Percentiles rank a stretch among this genome's conserved stretches.
Evolutionary conservation across 2,797 vertebrate species (phyloP).

Genomic region (Anolis apletophallus): DNA sequence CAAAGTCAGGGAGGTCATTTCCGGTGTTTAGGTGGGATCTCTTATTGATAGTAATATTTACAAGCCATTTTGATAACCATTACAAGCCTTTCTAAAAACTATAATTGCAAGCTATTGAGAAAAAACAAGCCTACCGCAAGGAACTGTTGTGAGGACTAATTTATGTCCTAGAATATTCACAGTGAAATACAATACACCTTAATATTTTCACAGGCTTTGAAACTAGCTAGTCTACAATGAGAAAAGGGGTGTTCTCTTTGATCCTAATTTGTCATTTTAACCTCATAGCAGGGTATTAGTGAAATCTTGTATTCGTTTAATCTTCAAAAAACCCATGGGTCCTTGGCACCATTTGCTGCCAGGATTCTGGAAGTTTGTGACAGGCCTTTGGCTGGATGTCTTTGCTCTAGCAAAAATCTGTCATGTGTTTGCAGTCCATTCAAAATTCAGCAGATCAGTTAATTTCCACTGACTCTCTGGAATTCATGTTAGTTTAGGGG

Average conservation of each 20-base stretch:
- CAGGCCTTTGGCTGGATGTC: neutral
- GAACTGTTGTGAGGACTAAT: neutral
- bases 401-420: neutral
- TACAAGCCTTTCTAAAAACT: neutral
- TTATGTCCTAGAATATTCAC: neutral
- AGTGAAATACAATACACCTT: neutral
- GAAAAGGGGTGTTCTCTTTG: slow-evolving; percentile 4
- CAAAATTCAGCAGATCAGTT: slow-evolving; percentile 1
- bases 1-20: too few species aligned
- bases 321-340: slow-evolving; percentile 19
- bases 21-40: too few species aligned
- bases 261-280: slow-evolving; percentile 30
- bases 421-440: slow-evolving; percentile 14
- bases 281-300: slow-evolving; percentile 9
- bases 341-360: neutral
- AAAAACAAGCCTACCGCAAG: neutral
- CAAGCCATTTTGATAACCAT: too few species aligned
- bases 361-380: neutral
- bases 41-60: too few species aligned
- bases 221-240: neutral
- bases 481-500: neutral
- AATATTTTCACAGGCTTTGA: neutral
- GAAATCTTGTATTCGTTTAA: slow-evolving; percentile 1
- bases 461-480: slow-evolving; percentile 15
- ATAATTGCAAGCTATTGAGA: neutral